Percentiles rank a stretch among this genome's conserved stretches.
Conservation (phyloP, 2,888 invertebrate species). For the Carabus problematicus region DNA sequence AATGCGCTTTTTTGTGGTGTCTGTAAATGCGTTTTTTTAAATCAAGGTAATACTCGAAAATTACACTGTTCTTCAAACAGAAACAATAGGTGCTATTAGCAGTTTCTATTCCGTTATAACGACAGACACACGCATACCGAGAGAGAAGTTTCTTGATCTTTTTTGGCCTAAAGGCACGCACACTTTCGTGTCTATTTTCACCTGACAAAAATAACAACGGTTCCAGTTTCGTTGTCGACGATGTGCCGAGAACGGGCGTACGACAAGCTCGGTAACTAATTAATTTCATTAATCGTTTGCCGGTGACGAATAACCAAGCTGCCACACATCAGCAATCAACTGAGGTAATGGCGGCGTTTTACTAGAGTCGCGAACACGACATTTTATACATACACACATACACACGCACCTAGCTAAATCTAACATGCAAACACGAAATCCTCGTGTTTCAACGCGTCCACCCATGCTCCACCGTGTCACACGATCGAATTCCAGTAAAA, state of each 20-base stretch:
- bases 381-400: neutral
- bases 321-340: conserved; percentile 14
- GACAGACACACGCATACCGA: no score
- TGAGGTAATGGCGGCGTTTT: conserved; percentile 14
- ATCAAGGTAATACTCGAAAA: no score
- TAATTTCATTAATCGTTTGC: conserved; percentile 42
- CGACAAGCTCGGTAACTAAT: conserved; percentile 36
- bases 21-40: no score
- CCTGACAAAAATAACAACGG: conserved; percentile 41
- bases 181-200: conserved; percentile 32
- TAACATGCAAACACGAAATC: conserved; percentile 10
- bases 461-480: no score
- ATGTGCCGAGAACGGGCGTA: conserved; percentile 17
- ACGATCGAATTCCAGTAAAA: no score
- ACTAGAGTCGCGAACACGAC: conserved; percentile 8
- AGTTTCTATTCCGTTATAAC: no score
- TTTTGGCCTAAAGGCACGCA: no score
- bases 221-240: conserved; percentile 9
- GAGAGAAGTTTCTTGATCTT: no score
- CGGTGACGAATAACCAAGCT: conserved; percentile 10
- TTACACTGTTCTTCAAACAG: no score
- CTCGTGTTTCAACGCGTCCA: neutral
- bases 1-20: no score
- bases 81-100: no score
- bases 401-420: neutral